Base-by-base conservation (phyloP, 35 echinoderm and acorn worm species). In the Holothuria glaberrima region DNA sequence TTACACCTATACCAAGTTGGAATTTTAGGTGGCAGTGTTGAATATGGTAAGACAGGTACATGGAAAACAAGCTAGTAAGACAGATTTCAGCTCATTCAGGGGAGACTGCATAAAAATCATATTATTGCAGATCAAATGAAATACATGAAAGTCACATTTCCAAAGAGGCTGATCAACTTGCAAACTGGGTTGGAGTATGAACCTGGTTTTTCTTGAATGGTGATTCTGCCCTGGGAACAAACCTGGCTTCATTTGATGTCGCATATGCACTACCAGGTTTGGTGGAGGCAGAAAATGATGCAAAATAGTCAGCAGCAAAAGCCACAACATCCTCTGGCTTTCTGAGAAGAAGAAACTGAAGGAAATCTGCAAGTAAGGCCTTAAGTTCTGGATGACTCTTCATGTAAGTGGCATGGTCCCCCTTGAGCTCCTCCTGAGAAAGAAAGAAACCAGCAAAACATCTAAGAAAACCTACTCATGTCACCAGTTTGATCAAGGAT, bases 381-480 rank as follows among this genome's bases (percentile, higher is more conserved):
- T 99, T 99, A 19, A 99, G 88, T 70, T 99, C 97, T 52, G 97
- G 97, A 45, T 99, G 97, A 48, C 90, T 94, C 69, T 83, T 89
- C 97, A 99, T 99, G 86, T 99, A 99, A 14, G 93, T 94, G 16
- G 97, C 97, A 86, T 99, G 97, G 88, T 99, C 97, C 0, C 97
- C 97, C 65, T 99, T 99, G 3, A 99, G 86, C 62, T 99, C 97
- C 67, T 99, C 97, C 97, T 99, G 78, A 36, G 30, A 50, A 54
- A 54, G 50, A 54, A 46, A 4, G 44, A 46, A 54, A 54, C 3
- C 13, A 14, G 50, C 50, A 12, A 9, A 54, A 17, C 44, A 46
- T 46, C 10, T 46, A 5, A 46, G 44, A 46, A 46, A 46, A 46
- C 10, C 44, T 46, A 46, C 44, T 54, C 9, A 54, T 54, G 13